Conservation (phyloP, 1,140 invertebrate genomes). For the Hetaerina americana region DNA sequence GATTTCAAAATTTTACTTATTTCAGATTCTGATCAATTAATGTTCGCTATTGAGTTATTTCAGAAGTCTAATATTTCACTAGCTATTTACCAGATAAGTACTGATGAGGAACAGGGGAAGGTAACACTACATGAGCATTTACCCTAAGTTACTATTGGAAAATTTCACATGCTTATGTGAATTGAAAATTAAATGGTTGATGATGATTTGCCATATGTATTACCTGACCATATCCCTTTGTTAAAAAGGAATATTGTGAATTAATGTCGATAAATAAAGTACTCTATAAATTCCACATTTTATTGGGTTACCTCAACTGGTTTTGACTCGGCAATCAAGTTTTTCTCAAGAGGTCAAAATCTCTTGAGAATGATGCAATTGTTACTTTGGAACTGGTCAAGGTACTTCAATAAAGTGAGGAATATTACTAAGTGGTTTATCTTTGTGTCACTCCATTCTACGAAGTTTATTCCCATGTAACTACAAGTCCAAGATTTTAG, state of each 20-base stretch:
- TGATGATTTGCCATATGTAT: background rate
- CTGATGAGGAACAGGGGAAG: background rate
- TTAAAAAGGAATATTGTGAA: background rate
- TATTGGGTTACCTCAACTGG: too few relatives aligned
- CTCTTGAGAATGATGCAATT: too few relatives aligned
- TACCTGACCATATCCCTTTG: background rate
- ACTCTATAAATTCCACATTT: background rate
- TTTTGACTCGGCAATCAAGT: too few relatives aligned
- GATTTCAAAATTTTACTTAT: background rate
- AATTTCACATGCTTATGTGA: background rate
- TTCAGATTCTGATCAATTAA: background rate
- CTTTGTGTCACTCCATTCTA: too few relatives aligned
- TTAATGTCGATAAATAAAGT: background rate
- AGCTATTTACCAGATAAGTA: background rate
- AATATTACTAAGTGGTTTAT: too few relatives aligned
- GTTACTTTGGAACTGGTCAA: too few relatives aligned
- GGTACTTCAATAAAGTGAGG: too few relatives aligned
- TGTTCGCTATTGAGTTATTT: background rate
- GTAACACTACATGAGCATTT: too few relatives aligned
- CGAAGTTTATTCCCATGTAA: too few relatives aligned
- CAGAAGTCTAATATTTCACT: background rate
- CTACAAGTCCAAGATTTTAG: too few relatives aligned
- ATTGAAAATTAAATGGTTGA: background rate
- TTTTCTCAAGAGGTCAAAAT: too few relatives aligned
- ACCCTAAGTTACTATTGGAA: background rate